phyloP scores from a whole-genome alignment of 2,888 invertebrate species.

The Amblyteles armatorius region DNA sequence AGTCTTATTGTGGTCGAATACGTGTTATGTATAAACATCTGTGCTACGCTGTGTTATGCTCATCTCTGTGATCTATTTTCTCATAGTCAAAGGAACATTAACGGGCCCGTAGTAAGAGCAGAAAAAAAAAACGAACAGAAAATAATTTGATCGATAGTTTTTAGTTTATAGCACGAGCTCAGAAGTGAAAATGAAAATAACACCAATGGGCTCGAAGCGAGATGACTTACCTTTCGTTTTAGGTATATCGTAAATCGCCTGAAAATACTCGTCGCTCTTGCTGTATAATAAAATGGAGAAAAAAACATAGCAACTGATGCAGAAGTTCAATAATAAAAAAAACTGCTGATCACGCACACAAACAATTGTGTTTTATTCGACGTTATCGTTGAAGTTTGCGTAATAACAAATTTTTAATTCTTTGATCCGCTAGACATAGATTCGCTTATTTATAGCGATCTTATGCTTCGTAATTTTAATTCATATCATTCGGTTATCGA shows the following conservation, averaged over 20 bases:
- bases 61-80: conserved; percentile 70
- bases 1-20: conserved; percentile 67
- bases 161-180: conserved; percentile 45
- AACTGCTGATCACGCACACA: conserved; percentile 55
- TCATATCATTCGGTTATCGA: conserved; percentile 45
- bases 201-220: background rate
- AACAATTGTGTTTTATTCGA: conserved; percentile 21
- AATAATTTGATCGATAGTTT: conserved; percentile 25
- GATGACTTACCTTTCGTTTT: conserved; percentile 52
- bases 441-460: conserved; percentile 9
- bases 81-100: conserved; percentile 60
- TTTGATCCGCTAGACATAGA: conserved; percentile 13
- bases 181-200: conserved; percentile 5
- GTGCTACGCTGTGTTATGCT: conserved; percentile 69
- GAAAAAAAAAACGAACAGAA: conserved; percentile 13
- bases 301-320: conserved; percentile 36
- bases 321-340: conserved; percentile 50
- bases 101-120: conserved; percentile 49
- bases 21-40: conserved; percentile 67
- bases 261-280: conserved; percentile 63
- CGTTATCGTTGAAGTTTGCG: background rate
- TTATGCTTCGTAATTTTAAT: conserved; percentile 6
- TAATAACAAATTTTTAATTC: background rate
- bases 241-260: conserved; percentile 50
- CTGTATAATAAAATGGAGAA: conserved; percentile 45